Evolutionary conservation across 2,888 invertebrate species (phyloP).

Genomic region (Synanthedon myopaeformis): DNA sequence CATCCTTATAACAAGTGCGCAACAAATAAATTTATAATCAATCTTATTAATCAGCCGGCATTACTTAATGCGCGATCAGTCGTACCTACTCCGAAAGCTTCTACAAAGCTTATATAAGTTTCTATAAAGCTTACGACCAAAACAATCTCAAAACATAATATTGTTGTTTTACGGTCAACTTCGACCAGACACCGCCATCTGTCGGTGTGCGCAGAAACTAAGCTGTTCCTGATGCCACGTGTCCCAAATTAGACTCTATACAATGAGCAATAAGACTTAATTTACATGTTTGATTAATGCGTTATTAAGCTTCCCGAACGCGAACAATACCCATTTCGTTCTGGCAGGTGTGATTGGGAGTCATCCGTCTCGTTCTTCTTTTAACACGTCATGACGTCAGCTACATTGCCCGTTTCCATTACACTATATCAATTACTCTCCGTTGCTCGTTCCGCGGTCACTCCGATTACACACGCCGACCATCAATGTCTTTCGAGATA

Average conservation of each 20-base stretch:
- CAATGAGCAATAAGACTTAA: slow-evolving; percentile 33
- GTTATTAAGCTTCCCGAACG: slow-evolving; percentile 32
- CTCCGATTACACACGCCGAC: slow-evolving; percentile 19
- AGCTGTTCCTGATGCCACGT: background rate
- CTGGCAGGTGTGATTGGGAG: slow-evolving; percentile 30
- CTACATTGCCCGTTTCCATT: slow-evolving; percentile 64
- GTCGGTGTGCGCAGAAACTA: slow-evolving; percentile 9
- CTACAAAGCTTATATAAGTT: too few species aligned
- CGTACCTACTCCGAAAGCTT: slow-evolving; percentile 4
- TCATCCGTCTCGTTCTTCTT: slow-evolving; percentile 49
- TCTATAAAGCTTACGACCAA: slow-evolving; percentile 1
- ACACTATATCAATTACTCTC: slow-evolving; percentile 61
- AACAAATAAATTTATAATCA: slow-evolving; percentile 9
- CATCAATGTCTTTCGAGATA: background rate
- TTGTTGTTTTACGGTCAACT: slow-evolving; percentile 10
- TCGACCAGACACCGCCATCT: slow-evolving; percentile 35
- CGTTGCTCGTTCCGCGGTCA: slow-evolving; percentile 26
- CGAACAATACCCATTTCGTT: slow-evolving; percentile 46
- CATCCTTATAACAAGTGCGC: slow-evolving; percentile 3
- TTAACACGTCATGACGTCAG: slow-evolving; percentile 57
- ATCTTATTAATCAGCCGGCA: slow-evolving; percentile 14
- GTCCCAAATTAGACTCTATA: slow-evolving; percentile 32
- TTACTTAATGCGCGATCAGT: slow-evolving; percentile 8
- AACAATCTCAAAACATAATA: slow-evolving; percentile 4
- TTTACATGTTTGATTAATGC: slow-evolving; percentile 49